Evolutionary conservation across 2,888 invertebrate genomes (phyloP).

Genomic region (Leptopilina drosophilae): DNA sequence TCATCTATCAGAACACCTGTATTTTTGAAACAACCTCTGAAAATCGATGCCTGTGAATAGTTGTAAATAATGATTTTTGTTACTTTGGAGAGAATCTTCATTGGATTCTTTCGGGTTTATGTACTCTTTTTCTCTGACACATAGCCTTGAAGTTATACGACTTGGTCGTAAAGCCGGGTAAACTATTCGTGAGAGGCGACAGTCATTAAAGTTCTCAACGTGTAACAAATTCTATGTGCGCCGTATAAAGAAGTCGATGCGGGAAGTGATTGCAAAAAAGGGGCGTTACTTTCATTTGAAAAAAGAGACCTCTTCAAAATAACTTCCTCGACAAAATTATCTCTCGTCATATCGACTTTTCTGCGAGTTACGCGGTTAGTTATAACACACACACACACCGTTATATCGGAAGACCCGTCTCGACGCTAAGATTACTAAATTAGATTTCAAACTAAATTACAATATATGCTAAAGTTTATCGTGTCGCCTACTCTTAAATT

Average conservation of each 20-base stretch:
- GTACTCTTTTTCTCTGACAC: background rate
- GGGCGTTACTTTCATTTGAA: background rate
- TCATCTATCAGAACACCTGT: too few relatives aligned
- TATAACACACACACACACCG: too few relatives aligned
- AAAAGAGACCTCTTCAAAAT: background rate
- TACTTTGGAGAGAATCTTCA: background rate
- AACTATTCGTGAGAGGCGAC: constrained; percentile 17
- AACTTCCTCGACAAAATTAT: background rate
- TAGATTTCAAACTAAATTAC: too few relatives aligned
- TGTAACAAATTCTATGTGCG: background rate
- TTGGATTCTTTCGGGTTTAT: background rate
- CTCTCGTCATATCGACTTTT: constrained; percentile 5
- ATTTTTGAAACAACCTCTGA: too few relatives aligned
- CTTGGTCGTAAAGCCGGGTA: background rate
- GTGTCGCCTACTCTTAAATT: too few relatives aligned
- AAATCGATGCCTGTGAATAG: too few relatives aligned
- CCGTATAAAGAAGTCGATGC: background rate
- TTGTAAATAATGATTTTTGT: too few relatives aligned
- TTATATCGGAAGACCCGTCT: too few relatives aligned
- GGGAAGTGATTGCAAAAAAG: background rate
- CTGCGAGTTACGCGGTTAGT: background rate
- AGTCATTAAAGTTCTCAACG: constrained; percentile 20
- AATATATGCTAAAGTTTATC: too few relatives aligned
- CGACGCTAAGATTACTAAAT: background rate
- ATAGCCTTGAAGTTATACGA: constrained; percentile 4